A percentile compares a stretch with the other conserved stretches of the same genome.
Conservation (phyloP, 2,113 vertebrate genomes). For the Monarcha castaneiventris region DNA sequence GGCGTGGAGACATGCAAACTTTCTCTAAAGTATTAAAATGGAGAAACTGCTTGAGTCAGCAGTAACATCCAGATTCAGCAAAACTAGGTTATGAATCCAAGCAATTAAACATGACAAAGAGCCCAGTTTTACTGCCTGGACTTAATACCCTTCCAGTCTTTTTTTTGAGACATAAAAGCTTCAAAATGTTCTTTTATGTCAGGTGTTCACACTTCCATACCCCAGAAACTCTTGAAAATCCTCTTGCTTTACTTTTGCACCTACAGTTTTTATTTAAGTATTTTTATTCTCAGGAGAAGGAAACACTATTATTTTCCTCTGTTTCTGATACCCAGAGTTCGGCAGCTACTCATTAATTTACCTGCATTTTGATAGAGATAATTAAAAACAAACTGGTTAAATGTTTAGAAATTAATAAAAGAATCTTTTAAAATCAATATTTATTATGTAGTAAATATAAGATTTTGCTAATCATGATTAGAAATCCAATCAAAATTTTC, state of each 20-base stretch:
- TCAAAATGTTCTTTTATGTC: slow-evolving; percentile 50
- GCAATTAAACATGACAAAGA: slow-evolving; percentile 75
- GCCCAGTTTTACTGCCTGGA: slow-evolving; percentile 58
- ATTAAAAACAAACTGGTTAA: neutral
- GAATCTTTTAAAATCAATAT: neutral
- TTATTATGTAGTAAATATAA: neutral
- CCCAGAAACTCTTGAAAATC: neutral
- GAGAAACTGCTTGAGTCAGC: slow-evolving; percentile 59
- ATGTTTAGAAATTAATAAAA: neutral
- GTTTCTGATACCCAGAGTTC: neutral
- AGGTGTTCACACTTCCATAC: neutral
- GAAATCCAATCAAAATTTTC: neutral
- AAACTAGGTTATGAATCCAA: slow-evolving; percentile 68
- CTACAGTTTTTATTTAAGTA: neutral
- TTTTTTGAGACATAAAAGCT: slow-evolving; percentile 26
- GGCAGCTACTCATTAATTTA: neutral
- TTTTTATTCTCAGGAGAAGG: slow-evolving; percentile 3
- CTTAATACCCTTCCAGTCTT: slow-evolving; percentile 38
- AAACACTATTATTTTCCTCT: neutral
- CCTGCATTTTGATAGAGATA: neutral
- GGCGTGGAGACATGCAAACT: neutral
- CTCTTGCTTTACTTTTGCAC: neutral
- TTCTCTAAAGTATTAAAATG: neutral
- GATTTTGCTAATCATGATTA: neutral
- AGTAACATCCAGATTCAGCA: slow-evolving; percentile 38